A percentile compares a stretch with the other conserved stretches of the same genome.
phyloP scores from a whole-genome alignment of 2,888 invertebrate genomes.

The Eucriotettix oculatus region DNA sequence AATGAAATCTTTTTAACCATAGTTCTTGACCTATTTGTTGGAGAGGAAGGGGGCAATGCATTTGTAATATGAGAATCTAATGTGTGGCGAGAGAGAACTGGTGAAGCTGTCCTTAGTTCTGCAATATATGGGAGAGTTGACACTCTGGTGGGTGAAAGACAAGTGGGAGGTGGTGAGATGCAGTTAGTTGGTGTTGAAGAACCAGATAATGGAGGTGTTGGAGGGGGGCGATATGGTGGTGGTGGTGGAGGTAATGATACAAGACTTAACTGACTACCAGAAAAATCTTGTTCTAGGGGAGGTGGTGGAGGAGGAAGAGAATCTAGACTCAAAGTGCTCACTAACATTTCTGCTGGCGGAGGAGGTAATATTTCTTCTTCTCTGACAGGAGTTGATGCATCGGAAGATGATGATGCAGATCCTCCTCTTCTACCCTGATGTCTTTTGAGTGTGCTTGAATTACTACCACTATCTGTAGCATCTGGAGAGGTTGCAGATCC shows the following conservation, averaged over 20 bases:
- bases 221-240: slow-evolving; percentile 12
- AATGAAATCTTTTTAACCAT: slow-evolving; percentile 44
- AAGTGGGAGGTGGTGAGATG: slow-evolving; percentile 22
- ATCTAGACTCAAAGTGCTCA: slow-evolving; percentile 60
- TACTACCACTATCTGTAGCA: slow-evolving; percentile 9
- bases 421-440: slow-evolving; percentile 5
- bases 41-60: too few relatives aligned
- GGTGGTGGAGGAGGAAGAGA: slow-evolving; percentile 67
- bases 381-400: slow-evolving; percentile 9
- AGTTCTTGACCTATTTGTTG: slow-evolving; percentile 29
- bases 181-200: slow-evolving; percentile 19
- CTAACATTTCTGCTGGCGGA: slow-evolving; percentile 57
- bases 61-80: too few relatives aligned
- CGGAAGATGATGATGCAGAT: slow-evolving; percentile 6
- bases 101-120: slow-evolving; percentile 34
- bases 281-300: slow-evolving; percentile 40
- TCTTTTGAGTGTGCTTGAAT: slow-evolving; percentile 12
- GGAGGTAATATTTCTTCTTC: slow-evolving; percentile 25
- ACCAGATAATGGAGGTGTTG: slow-evolving; percentile 4
- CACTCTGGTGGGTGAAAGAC: slow-evolving; percentile 15
- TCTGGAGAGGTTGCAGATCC: slow-evolving; percentile 5
- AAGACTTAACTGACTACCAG: slow-evolving; percentile 52
- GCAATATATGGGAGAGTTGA: slow-evolving; percentile 32
- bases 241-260: slow-evolving; percentile 62
- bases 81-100: too few relatives aligned